Evolutionary conservation across 30 jellyfish, hydroid and myxozoan genomes (phyloP).

Genomic region (Hydra vulgaris): DNA sequence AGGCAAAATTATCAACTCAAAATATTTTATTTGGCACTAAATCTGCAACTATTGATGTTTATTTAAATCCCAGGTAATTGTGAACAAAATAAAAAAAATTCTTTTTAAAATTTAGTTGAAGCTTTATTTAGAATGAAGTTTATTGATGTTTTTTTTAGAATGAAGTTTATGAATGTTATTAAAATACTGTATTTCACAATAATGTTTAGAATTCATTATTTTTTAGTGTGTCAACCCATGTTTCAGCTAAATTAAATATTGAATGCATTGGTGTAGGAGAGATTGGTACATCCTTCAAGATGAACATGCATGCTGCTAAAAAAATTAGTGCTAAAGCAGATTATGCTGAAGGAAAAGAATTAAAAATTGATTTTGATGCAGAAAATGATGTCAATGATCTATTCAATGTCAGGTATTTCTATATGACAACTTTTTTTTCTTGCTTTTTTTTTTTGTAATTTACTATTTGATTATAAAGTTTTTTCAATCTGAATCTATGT

Average conservation of each 20-base stretch:
- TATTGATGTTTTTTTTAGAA: too few species aligned
- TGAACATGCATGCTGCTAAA: conserved; percentile 50
- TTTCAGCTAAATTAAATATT: conserved; percentile 68
- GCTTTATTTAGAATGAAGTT: too few species aligned
- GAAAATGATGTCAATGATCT: conserved; percentile 41
- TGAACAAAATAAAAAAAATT: not conserved
- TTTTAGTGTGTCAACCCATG: conserved; percentile 57
- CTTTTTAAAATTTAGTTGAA: too few species aligned
- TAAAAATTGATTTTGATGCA: conserved; percentile 47
- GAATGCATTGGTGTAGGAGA: conserved; percentile 54
- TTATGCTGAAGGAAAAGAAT: conserved; percentile 65
- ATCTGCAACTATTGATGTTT: conserved; percentile 44
- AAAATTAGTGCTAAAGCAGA: conserved; percentile 43
- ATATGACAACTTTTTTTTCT: not conserved
- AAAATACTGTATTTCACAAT: not conserved
- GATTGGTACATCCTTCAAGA: conserved; percentile 57
- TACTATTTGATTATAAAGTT: too few species aligned
- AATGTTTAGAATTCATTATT: not conserved
- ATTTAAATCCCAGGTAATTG: conserved; percentile 57
- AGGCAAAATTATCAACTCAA: conserved; percentile 48
- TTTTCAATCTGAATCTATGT: too few species aligned
- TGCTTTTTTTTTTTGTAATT: not conserved
- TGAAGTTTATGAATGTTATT: not conserved
- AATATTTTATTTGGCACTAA: conserved; percentile 74
- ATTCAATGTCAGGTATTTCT: conserved; percentile 58